Conservation (phyloP, 2,113 vertebrate genomes). For the Scatophagus argus region DNA sequence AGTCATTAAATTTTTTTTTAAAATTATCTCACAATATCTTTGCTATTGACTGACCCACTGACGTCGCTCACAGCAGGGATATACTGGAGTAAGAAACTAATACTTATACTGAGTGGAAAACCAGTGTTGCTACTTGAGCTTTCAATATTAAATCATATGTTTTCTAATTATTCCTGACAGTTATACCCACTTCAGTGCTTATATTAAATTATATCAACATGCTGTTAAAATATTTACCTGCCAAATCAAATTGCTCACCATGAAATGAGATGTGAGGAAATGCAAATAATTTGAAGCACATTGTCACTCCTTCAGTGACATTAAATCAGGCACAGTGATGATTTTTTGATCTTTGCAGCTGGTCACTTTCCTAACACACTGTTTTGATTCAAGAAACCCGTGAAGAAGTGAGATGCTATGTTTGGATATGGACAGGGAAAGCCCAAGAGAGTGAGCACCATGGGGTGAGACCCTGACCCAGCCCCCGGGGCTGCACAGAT, state of each 20-base stretch:
- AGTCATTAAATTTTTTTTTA: too few relatives aligned
- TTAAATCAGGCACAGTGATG: neutral
- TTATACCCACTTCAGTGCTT: neutral
- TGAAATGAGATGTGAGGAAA: neutral
- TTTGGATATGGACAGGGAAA: slow-evolving; percentile 59
- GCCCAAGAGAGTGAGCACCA: slow-evolving; percentile 47
- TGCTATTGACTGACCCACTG: too few relatives aligned
- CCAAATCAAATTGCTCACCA: neutral
- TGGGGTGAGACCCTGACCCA: slow-evolving; percentile 66
- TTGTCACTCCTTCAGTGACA: neutral
- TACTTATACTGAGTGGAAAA: neutral
- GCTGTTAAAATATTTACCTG: neutral
- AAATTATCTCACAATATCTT: too few relatives aligned
- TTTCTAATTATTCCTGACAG: neutral
- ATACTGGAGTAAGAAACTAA: neutral
- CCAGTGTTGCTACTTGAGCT: neutral
- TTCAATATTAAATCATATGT: neutral
- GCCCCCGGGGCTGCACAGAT: slow-evolving; percentile 57
- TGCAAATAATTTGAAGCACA: neutral
- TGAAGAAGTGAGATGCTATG: slow-evolving; percentile 27
- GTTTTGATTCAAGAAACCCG: slow-evolving; percentile 3
- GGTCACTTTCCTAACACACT: neutral
- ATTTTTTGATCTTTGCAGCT: neutral
- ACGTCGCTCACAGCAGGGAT: too few relatives aligned
- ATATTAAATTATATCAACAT: neutral